Base-by-base conservation (phyloP, 2,113 vertebrate species). In the Herpailurus yagouaroundi region DNA sequence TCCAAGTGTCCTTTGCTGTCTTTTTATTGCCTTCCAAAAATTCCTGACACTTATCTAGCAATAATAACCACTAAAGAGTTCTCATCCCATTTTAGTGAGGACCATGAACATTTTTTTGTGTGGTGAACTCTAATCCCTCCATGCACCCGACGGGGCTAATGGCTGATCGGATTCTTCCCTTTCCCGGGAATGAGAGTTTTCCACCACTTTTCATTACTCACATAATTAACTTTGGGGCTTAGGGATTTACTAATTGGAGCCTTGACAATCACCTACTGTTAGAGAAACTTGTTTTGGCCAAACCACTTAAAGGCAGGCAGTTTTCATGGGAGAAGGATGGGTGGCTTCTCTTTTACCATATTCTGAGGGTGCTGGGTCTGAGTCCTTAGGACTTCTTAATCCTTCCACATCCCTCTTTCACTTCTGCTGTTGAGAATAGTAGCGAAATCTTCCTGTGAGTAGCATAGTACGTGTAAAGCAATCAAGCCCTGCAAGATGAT, bases 161-260 rank as follows among this genome's bases (percentile, higher is more conserved):
- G 64, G 57, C 86, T 96, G 33, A 76, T 79, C 19, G 27, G 68
- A 50, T 66, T 77, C 76, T 93, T 79, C 21, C 50, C 79, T 87
- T 91, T 90, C 55, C 85, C 85, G n/a, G 89, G 73, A 95, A 86
- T 82, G n/a, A 89, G 71, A 33, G 57, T 93, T 95, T 96, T 90
- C 90, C 83, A 84, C 33, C 36, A 89, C 83, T 83, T 96, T 97
- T 95, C 50, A 86, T 76, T 91, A 86, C 57, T 50, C 50, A 88
- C 41, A 33, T 96, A 96, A 97, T 96, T 98, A 93, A 98, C 96
- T 98, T 95, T 63, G 63, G 83, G 79, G 79, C 92, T 87, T 91
- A 52, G 92, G n/a, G 68, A 94, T 93, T 95, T 97, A 71, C 83
- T 97, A 95, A 96, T 94, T 96, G 96, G 81, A 87, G 63, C 18